Evolutionary conservation across 2,113 vertebrate species (phyloP).

Genomic region (Fulica atra): DNA sequence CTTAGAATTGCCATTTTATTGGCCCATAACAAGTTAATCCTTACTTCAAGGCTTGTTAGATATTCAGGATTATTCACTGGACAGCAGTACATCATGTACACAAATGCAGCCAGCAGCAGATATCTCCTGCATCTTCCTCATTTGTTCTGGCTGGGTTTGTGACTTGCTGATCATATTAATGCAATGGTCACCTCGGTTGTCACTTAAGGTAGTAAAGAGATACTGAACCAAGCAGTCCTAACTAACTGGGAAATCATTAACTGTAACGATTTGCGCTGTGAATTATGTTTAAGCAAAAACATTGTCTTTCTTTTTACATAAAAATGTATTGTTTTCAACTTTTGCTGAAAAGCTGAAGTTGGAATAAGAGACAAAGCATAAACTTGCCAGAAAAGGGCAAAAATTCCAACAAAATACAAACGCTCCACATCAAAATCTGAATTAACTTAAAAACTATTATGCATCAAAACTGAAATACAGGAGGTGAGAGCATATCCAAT

Average conservation of each 20-base stretch:
- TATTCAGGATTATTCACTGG: background rate
- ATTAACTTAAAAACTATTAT: background rate
- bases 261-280: background rate
- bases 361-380: background rate
- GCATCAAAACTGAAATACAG: background rate
- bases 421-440: background rate
- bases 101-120: background rate
- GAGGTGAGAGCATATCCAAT: background rate
- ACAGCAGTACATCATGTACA: background rate
- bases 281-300: background rate
- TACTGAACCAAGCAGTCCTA: background rate
- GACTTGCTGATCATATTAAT: background rate
- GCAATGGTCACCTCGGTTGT: background rate
- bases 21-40: background rate
- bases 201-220: background rate
- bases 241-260: background rate
- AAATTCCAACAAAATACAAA: background rate
- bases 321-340: background rate
- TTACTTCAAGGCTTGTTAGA: background rate
- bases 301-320: background rate
- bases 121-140: background rate
- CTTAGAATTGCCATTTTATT: background rate
- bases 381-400: background rate
- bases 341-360: background rate
- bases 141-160: background rate